phyloP scores from a whole-genome alignment of 1,140 invertebrate species.

The Muscidifurax raptorellus region DNA sequence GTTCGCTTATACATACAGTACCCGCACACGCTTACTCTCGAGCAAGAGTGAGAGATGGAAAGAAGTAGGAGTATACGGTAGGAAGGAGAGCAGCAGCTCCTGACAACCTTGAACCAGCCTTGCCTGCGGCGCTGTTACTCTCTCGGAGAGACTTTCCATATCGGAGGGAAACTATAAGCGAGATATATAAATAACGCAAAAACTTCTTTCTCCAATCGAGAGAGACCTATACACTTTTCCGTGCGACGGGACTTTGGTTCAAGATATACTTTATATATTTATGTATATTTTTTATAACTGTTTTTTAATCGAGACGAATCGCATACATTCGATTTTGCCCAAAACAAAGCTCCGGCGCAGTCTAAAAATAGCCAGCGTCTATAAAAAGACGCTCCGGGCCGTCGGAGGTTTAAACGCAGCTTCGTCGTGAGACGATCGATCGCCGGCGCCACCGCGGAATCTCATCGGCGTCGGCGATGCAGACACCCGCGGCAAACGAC shows the following conservation, averaged over 20 bases:
- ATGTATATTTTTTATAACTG: not conserved
- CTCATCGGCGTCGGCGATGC: not conserved
- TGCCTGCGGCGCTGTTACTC: conserved; percentile 57
- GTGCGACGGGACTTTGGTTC: too few relatives aligned
- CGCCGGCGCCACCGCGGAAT: not conserved
- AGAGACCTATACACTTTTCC: too few relatives aligned
- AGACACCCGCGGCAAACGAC: not conserved
- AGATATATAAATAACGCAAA: not conserved
- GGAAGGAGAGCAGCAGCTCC: conserved; percentile 22
- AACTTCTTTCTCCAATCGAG: not conserved
- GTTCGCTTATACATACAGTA: not conserved
- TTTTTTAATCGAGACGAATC: not conserved
- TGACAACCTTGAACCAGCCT: conserved; percentile 62
- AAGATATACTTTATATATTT: too few relatives aligned
- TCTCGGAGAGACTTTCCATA: conserved; percentile 26
- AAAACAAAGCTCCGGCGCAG: not conserved
- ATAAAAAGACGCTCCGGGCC: conserved; percentile 1
- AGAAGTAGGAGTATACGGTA: not conserved
- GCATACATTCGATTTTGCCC: too few relatives aligned
- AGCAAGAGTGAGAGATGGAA: conserved; percentile 11
- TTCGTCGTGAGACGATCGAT: not conserved
- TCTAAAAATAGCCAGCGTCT: not conserved
- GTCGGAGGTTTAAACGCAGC: not conserved
- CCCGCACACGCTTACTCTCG: not conserved
- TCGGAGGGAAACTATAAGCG: not conserved